phyloP scores from a whole-genome alignment of 2,113 vertebrate species.

The Rattus norvegicus region DNA sequence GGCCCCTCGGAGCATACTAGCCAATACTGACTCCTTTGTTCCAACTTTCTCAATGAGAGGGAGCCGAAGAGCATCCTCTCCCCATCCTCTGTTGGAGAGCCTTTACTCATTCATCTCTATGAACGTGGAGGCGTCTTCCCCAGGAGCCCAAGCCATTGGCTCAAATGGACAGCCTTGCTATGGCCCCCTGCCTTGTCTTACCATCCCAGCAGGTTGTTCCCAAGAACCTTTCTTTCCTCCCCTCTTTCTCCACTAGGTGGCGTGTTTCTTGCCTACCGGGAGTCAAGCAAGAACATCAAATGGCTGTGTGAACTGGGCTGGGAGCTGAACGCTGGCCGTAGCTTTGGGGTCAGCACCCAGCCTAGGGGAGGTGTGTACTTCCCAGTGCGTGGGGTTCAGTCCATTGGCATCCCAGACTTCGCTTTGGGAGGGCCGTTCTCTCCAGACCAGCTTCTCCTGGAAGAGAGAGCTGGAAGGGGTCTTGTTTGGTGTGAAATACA shows the following conservation, averaged over 20 bases:
- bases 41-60: not conserved
- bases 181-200: not conserved
- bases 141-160: not conserved
- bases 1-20: not conserved
- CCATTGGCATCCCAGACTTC: fast-evolving
- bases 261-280: not conserved
- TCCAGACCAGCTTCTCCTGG: not conserved
- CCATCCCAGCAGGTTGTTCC: not conserved
- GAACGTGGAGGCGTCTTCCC: not conserved
- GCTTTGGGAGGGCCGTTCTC: not conserved
- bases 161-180: not conserved
- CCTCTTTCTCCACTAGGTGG: not conserved
- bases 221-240: not conserved
- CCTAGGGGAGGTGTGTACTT: not conserved
- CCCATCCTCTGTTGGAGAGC: not conserved
- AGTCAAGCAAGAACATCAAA: not conserved
- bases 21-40: not conserved
- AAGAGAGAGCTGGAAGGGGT: not conserved
- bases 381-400: not conserved
- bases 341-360: not conserved
- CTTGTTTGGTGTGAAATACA: not conserved
- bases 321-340: not conserved
- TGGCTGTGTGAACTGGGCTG: not conserved
- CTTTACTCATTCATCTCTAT: not conserved
- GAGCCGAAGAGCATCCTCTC: not conserved